These are phyloP conservation scores for Papilio dardanus DNA, from an alignment of 1,140 invertebrate species.

Conservation along the genomic window DNA sequence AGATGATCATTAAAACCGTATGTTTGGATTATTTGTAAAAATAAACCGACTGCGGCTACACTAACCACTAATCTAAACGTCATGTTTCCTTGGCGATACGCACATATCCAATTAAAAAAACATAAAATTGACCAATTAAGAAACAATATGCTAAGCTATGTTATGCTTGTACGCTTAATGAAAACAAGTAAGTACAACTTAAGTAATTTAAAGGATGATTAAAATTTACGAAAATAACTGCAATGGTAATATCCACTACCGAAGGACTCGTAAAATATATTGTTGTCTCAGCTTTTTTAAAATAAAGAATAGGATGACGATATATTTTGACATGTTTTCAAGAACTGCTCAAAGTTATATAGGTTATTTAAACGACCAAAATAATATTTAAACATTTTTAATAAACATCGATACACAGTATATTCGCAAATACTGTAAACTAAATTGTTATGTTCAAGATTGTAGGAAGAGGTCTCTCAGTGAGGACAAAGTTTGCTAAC, in stretches of 20 bases:
- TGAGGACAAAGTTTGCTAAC: slow-evolving; percentile 6
- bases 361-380: too few relatives aligned
- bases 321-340: too few relatives aligned
- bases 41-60: neutral
- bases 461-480: neutral
- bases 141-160: neutral
- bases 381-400: too few relatives aligned
- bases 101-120: slow-evolving; percentile 11
- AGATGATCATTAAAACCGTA: neutral
- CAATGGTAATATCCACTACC: too few relatives aligned
- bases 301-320: too few relatives aligned
- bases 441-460: slow-evolving; percentile 16
- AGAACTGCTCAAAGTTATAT: too few relatives aligned
- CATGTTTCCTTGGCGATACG: slow-evolving; percentile 1
- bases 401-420: too few relatives aligned
- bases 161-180: neutral
- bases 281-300: too few relatives aligned
- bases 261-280: neutral
- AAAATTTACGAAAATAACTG: neutral
- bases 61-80: neutral
- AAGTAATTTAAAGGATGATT: neutral
- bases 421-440: neutral
- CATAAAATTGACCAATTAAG: neutral
- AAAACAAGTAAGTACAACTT: neutral
- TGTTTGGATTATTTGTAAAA: neutral